Evolutionary conservation across 2,888 invertebrate species (phyloP).

Genomic region (Dryomyza anilis): DNA sequence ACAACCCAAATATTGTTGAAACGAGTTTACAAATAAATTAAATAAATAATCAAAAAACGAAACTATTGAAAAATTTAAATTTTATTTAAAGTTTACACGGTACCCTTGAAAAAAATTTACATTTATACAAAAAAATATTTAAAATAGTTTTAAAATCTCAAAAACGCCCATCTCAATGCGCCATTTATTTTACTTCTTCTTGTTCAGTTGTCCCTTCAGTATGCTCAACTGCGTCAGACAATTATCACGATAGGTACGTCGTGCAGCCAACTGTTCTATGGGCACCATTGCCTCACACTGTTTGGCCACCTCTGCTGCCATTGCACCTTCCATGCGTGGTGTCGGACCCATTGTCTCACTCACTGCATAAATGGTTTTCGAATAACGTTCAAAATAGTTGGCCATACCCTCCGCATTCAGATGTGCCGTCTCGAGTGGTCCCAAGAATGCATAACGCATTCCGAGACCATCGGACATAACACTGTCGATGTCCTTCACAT

Average conservation of each 20-base stretch:
- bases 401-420: constrained; percentile 88
- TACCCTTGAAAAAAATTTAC: not conserved
- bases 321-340: constrained; percentile 74
- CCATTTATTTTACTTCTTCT: constrained; percentile 24
- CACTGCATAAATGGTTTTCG: constrained; percentile 66
- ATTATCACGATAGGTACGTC: constrained; percentile 82
- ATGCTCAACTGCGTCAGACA: constrained; percentile 80
- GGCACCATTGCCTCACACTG: constrained; percentile 78
- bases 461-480: constrained; percentile 95
- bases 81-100: not conserved
- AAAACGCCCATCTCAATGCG: not conserved
- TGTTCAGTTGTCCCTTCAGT: constrained; percentile 75
- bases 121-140: not conserved
- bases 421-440: constrained; percentile 91
- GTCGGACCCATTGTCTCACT: constrained; percentile 77
- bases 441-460: constrained; percentile 93
- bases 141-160: not conserved
- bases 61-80: not conserved
- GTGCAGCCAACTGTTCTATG: constrained; percentile 72
- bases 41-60: constrained; percentile 3
- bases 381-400: constrained; percentile 69
- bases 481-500: constrained; percentile 86
- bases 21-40: constrained; percentile 33
- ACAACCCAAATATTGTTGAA: constrained; percentile 24
- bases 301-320: constrained; percentile 70